Evolutionary conservation across 2,888 invertebrate species (phyloP).

Genomic region (Flexamia atlantica): DNA sequence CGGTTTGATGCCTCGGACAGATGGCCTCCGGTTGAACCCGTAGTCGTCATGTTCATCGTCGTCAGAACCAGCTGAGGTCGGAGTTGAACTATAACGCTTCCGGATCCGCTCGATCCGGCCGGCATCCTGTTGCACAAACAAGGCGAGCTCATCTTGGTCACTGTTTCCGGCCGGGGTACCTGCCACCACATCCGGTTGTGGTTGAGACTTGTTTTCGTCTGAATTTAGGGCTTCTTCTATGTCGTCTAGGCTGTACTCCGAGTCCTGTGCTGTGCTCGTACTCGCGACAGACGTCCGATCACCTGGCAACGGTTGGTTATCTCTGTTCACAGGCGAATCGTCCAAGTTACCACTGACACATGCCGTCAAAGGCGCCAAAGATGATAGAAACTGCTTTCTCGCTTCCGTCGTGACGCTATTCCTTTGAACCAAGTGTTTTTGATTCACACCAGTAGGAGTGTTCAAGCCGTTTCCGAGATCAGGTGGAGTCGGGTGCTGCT

Average conservation of each 20-base stretch:
- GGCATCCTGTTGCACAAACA: slow-evolving; percentile 91
- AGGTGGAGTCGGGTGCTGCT: slow-evolving; percentile 73
- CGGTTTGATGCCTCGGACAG: slow-evolving; percentile 93
- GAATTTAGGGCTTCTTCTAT: slow-evolving; percentile 80
- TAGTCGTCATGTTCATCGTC: slow-evolving; percentile 93
- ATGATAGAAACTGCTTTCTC: slow-evolving; percentile 87
- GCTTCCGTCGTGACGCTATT: slow-evolving; percentile 78
- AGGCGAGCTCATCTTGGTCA: slow-evolving; percentile 83
- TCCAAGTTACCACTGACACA: slow-evolving; percentile 77
- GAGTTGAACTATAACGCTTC: slow-evolving; percentile 81
- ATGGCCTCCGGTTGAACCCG: slow-evolving; percentile 92
- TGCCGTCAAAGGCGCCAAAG: slow-evolving; percentile 86
- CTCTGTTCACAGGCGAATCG: slow-evolving; percentile 63
- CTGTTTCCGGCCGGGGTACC: slow-evolving; percentile 79
- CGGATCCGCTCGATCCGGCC: slow-evolving; percentile 89
- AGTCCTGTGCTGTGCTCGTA: slow-evolving; percentile 72
- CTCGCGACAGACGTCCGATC: slow-evolving; percentile 67
- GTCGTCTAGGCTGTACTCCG: slow-evolving; percentile 83
- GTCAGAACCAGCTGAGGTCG: slow-evolving; percentile 74
- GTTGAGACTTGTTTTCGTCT: slow-evolving; percentile 70
- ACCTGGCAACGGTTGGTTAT: slow-evolving; percentile 63
- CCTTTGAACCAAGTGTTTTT: slow-evolving; percentile 73
- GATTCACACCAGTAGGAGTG: slow-evolving; percentile 73
- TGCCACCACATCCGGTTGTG: slow-evolving; percentile 85
- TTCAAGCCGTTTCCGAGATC: slow-evolving; percentile 78